These are phyloP conservation scores for Nothura maculosa DNA, from an alignment of 2,797 vertebrate genomes.

Conservation along the genomic window DNA sequence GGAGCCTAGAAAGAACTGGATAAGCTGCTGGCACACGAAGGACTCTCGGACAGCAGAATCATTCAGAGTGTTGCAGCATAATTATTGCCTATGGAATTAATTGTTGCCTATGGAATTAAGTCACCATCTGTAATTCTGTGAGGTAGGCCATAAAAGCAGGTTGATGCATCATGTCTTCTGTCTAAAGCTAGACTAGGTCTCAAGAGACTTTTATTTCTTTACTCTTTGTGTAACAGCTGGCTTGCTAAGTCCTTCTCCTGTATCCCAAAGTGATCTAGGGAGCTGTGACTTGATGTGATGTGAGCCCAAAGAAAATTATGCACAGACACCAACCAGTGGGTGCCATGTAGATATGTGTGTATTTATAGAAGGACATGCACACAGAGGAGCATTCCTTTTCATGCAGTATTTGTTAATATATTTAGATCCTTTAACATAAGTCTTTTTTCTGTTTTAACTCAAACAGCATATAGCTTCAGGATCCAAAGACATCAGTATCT, in stretches of 20 bases:
- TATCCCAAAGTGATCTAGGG: not conserved
- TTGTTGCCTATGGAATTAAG: not conserved
- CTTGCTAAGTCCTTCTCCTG: not conserved
- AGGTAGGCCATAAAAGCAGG: not conserved
- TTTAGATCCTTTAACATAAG: not conserved
- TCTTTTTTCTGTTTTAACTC: not conserved
- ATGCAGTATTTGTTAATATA: not conserved
- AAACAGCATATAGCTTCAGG: not conserved
- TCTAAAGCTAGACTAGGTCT: not conserved
- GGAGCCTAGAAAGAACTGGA: not conserved
- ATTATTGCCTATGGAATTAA: not conserved
- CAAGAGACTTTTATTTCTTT: not conserved
- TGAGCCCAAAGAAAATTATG: not conserved
- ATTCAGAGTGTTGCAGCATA: not conserved
- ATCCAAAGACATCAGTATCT: not conserved
- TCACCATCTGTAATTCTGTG: not conserved
- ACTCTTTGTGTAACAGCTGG: not conserved
- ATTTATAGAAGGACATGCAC: not conserved
- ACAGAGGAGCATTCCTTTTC: not conserved
- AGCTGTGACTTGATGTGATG: not conserved
- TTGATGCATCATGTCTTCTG: not conserved
- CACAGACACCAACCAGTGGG: not conserved
- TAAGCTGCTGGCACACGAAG: not conserved
- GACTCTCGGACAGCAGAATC: accelerated
- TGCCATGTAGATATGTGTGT: not conserved